These are phyloP conservation scores for Archilochus colubris DNA, from an alignment of 2,113 vertebrate species.

Conservation along the genomic window DNA sequence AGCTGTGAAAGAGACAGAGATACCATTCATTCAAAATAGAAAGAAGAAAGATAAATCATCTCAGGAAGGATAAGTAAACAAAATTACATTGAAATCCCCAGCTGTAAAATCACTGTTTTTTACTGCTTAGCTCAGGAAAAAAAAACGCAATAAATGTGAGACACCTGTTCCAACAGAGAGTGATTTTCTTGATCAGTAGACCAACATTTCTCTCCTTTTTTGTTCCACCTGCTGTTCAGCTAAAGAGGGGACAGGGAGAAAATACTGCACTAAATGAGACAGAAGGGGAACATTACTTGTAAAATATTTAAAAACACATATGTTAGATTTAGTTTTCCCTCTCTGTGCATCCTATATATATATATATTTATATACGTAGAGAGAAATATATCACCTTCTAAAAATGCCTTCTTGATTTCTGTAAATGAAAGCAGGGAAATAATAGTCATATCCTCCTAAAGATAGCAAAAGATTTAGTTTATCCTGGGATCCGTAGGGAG, in stretches of 20 bases:
- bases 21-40: neutral
- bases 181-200: slow-evolving; percentile 14
- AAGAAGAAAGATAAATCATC: neutral
- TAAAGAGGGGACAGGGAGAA: neutral
- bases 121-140: neutral
- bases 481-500: neutral
- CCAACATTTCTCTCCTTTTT: neutral
- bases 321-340: neutral
- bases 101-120: neutral
- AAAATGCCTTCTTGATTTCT: neutral
- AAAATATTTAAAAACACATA: neutral
- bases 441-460: neutral
- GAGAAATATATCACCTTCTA: neutral
- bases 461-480: neutral
- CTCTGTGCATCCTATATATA: neutral
- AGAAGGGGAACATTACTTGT: neutral
- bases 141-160: neutral
- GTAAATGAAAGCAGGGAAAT: neutral
- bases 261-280: neutral
- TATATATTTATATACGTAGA: too few species aligned
- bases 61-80: neutral
- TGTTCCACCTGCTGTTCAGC: neutral
- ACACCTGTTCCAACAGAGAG: neutral
- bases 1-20: neutral
- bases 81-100: slow-evolving; percentile 1